Base-by-base conservation (phyloP, 35 echinoderm and acorn worm genomes). In the Holothuria glaberrima region DNA sequence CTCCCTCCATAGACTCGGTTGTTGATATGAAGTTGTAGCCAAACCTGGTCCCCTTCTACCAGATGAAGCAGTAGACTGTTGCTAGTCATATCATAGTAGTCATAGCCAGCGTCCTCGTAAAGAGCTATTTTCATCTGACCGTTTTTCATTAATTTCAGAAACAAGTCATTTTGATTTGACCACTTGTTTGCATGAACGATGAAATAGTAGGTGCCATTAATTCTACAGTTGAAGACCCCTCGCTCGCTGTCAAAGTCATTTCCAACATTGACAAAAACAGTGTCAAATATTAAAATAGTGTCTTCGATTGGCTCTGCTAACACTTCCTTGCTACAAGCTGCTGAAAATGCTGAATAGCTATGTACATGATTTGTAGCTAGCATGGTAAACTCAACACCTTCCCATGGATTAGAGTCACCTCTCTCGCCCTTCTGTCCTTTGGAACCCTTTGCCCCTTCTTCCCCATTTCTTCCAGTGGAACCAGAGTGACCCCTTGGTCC, bases 181-280 rank as follows among this genome's bases (percentile, higher is more conserved):
- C 92, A 97, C 61, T 97, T 97, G 61, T 94, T 94, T 0, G 88
- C 95, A 28, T 97, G 95, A 19, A 97, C 68, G 41, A 92, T 67
- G 63, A 97, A 97, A 80, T 97, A 97, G 67, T 97, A 97, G 19
- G 95, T 94, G 1, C 95, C 95, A 64, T 97, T 97, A 44, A 97
- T 92, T 13, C 90, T 75, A 27, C 92, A 94, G 16, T 78, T 85
- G 65, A 97, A 97, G 26, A 91, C 61, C 12, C 95, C 90, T 9
- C 65, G 67, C 12, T 89, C 90, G 12, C 59, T 45, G 67, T 97
- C 95, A 35, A 97, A 97, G 64, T 97, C 95, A 20, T 94, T 59
- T 3, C 95, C 95, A 30, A 90, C 65, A 33, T 92, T 94, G 12
- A 86, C 87, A 71, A 97, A 97, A 25, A 92, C 58, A 30, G 91